phyloP scores from a whole-genome alignment of 2,888 invertebrate genomes.

The Acronicta psi region DNA sequence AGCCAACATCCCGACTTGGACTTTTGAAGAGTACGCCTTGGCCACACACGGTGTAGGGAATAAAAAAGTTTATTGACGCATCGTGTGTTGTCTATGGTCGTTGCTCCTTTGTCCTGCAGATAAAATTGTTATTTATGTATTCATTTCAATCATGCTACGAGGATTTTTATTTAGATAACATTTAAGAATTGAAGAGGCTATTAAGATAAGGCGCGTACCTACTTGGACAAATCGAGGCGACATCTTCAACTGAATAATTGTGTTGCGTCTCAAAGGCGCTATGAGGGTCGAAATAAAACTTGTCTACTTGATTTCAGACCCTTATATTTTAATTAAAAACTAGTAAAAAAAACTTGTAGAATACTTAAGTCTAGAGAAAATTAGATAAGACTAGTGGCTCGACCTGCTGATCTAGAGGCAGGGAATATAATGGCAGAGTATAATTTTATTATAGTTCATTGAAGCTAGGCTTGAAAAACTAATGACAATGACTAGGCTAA shows the following conservation, averaged over 20 bases:
- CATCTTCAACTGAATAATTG: conserved; percentile 2
- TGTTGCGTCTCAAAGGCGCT: no score
- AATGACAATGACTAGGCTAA: no score
- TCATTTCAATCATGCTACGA: conserved; percentile 48
- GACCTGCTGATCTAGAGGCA: no score
- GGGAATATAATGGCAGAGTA: no score
- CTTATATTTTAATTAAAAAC: no score
- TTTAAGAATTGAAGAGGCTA: conserved; percentile 36
- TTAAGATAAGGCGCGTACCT: conserved; percentile 47
- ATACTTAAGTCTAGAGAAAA: no score
- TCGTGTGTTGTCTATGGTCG: conserved; percentile 55
- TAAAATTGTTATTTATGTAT: conserved; percentile 53
- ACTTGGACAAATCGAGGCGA: conserved; percentile 29
- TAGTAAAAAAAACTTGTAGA: no score
- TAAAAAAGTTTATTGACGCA: conserved; percentile 54
- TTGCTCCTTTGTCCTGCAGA: conserved; percentile 51
- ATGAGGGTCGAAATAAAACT: no score
- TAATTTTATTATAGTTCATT: no score
- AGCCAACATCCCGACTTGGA: conserved; percentile 71
- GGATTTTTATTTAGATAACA: conserved; percentile 51
- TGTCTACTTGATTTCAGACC: no score
- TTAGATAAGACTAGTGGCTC: no score
- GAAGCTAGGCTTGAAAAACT: no score
- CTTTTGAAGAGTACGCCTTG: conserved; percentile 63
- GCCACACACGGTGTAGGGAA: conserved; percentile 75